Evolutionary conservation across 2,888 invertebrate species (phyloP), one percentile per base, ranked within the genome.

Genomic region (Macropis europaea): DNA sequence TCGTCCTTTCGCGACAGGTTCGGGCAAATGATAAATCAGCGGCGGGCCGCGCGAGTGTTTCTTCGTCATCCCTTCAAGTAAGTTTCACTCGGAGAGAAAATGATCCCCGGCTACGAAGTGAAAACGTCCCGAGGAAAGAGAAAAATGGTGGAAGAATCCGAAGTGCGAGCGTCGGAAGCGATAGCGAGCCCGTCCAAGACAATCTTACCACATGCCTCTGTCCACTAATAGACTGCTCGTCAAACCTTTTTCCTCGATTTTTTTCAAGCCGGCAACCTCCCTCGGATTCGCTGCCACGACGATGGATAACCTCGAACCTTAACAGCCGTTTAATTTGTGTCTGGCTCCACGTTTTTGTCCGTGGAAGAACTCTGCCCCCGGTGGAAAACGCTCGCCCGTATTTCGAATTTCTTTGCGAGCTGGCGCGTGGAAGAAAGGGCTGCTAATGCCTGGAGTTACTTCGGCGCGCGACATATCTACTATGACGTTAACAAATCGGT

Each of bases 311-410:
- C 73, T 59, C 72, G 59, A 54, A 52, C 75, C 73, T 63, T 81
- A 79, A 82, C 82, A 82, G 81, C 78, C 80, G 82, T 81, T 82
- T 82, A 82, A 82, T 82, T 82, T 82, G 81, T 80, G 79, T 77
- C 80, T 79, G 77, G 79, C 79, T 77, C 77, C 66, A 70, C 68
- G 79, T 82, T 82, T 82, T 82, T 82, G 73, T 40, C 22, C 13
- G 56, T 59, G 59, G 57, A 67, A 69, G 43, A 71, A 67, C 54
- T 40, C 64, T 15, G 30, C 60, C 47, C 54, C 40, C 38, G 17
- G 62, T 32, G 68, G 56, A 54, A 71, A 68, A 68, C 60, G 53
- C 38, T 40, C 45, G 15, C 34, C 56, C 9, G 60, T 77, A 47
- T 78, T 73, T 70, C 69, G 50, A 76, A 68, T 77, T 74, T 79